These are phyloP conservation scores for Habropoda laboriosa DNA, from an alignment of 1,140 invertebrate species.

Conservation along the genomic window DNA sequence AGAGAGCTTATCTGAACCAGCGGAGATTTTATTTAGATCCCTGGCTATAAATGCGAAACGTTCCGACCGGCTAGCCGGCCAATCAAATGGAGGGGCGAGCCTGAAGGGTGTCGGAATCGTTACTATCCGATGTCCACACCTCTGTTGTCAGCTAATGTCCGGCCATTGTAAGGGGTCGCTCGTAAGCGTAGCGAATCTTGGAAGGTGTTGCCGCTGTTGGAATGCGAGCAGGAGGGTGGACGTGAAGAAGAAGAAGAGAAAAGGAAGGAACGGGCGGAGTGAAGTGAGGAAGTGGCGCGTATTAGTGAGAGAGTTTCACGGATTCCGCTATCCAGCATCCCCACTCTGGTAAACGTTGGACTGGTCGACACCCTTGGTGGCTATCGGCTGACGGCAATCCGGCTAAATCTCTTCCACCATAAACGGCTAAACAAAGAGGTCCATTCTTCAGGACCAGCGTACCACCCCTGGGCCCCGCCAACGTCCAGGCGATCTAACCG, in stretches of 20 bases:
- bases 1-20: constrained; percentile 65
- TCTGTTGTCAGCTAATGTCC: constrained; percentile 80
- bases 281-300: constrained; percentile 52
- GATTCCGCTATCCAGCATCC: constrained; percentile 42
- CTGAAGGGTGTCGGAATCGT: constrained; percentile 63
- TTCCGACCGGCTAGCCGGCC: constrained; percentile 61
- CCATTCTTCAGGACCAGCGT: constrained; percentile 76
- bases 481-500: constrained; percentile 23
- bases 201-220: constrained; percentile 53
- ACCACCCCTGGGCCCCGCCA: constrained; percentile 16
- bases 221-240: constrained; percentile 31
- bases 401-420: constrained; percentile 81
- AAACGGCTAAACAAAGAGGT: constrained; percentile 83
- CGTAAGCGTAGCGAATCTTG: constrained; percentile 69
- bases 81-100: constrained; percentile 59
- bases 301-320: constrained; percentile 68
- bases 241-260: neutral
- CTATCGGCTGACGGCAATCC: constrained; percentile 79
- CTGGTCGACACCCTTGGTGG: constrained; percentile 60
- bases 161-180: constrained; percentile 74
- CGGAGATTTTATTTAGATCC: constrained; percentile 82
- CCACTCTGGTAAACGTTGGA: constrained; percentile 7
- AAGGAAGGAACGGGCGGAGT: constrained; percentile 24
- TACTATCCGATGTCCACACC: constrained; percentile 79
- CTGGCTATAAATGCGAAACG: constrained; percentile 78